A percentile compares a stretch with the other conserved stretches of the same genome.
Conservation (phyloP, 2,113 vertebrate species). For the Dasypus novemcinctus region DNA sequence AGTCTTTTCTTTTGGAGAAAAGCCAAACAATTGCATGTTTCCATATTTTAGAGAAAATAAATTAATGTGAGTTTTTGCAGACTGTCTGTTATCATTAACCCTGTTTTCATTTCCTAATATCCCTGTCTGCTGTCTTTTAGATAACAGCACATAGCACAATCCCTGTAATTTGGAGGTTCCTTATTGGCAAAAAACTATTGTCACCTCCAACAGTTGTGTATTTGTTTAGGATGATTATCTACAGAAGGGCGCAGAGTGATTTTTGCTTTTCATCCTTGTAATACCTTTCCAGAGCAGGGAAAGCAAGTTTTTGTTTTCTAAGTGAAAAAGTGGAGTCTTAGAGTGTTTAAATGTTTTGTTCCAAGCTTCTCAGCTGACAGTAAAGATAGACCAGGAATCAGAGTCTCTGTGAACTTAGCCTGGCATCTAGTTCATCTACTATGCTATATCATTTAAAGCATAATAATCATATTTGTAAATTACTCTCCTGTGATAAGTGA, state of each 20-base stretch:
- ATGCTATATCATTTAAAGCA: not conserved
- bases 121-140: slow-evolving; percentile 54
- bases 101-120: slow-evolving; percentile 46
- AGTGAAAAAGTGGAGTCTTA: slow-evolving; percentile 22
- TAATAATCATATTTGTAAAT: not conserved
- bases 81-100: slow-evolving; percentile 50
- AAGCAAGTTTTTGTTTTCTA: slow-evolving; percentile 17
- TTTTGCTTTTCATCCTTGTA: slow-evolving; percentile 31
- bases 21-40: slow-evolving; percentile 47
- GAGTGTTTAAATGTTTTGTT: slow-evolving; percentile 10
- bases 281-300: not conserved
- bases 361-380: not conserved
- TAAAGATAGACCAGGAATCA: not conserved
- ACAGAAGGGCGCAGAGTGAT: not conserved
- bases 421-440: not conserved
- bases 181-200: not conserved
- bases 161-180: not conserved
- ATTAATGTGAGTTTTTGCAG: slow-evolving; percentile 74
- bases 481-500: not conserved
- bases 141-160: not conserved
- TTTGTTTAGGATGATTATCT: not conserved
- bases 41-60: slow-evolving; percentile 76
- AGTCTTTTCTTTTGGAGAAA: slow-evolving; percentile 73
- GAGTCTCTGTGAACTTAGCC: not conserved
- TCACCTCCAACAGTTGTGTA: slow-evolving; percentile 19